Percentiles rank a stretch among this genome's conserved stretches.
Conservation (phyloP, 2,888 invertebrate genomes). For the Calliphora vomitoria region DNA sequence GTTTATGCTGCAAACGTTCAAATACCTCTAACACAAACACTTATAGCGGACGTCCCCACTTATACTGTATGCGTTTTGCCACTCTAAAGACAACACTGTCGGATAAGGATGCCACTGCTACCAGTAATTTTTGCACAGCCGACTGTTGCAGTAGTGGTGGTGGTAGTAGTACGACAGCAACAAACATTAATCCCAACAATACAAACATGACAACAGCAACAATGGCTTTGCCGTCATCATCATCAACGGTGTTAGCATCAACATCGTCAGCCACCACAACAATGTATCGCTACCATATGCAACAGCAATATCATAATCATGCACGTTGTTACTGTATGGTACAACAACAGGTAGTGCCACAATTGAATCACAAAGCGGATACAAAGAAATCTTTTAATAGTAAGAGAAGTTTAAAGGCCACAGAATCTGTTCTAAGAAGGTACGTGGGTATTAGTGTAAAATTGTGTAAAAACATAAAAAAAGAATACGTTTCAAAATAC, state of each 20-base stretch:
- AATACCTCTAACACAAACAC: conserved; percentile 66
- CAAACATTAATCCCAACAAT: conserved; percentile 3
- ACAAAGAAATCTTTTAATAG: conserved; percentile 37
- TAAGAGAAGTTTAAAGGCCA: conserved; percentile 75
- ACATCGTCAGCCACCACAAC: conserved; percentile 34
- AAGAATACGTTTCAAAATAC: too few relatives aligned
- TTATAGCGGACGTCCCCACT: conserved; percentile 77
- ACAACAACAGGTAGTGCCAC: conserved; percentile 62
- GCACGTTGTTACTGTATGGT: conserved; percentile 42
- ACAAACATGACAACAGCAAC: conserved; percentile 11
- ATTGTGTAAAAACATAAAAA: too few relatives aligned
- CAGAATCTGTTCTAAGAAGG: conserved; percentile 79
- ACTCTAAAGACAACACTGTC: conserved; percentile 76
- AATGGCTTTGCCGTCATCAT: conserved; percentile 44
- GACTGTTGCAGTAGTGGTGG: conserved; percentile 72
- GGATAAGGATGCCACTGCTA: conserved; percentile 47
- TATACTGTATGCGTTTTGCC: conserved; percentile 80
- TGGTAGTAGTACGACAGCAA: conserved; percentile 36
- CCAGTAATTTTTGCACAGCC: conserved; percentile 39
- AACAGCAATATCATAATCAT: conserved; percentile 74
- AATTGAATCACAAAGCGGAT: conserved; percentile 37
- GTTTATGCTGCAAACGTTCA: conserved; percentile 76
- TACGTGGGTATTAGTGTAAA: conserved; percentile 53
- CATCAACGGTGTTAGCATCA: conserved; percentile 69
- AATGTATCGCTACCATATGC: conserved; percentile 64